phyloP scores from a whole-genome alignment of 1,140 invertebrate species.

The Spodoptera litura region DNA sequence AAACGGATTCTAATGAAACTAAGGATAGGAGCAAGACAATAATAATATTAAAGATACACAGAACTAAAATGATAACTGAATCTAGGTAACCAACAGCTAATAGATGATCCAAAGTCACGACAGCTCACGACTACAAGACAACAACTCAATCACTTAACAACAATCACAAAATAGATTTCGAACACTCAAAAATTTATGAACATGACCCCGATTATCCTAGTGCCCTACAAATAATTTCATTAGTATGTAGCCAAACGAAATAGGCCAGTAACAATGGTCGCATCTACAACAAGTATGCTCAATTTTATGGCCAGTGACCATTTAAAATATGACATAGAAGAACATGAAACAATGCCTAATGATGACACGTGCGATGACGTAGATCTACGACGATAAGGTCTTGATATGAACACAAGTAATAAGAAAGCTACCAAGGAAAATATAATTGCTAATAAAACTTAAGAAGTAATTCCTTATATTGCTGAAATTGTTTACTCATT shows the following conservation, averaged over 20 bases:
- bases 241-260: slow-evolving; percentile 5
- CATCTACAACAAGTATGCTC: slow-evolving; percentile 26
- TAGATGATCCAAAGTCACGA: too few relatives aligned
- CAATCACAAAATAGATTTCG: too few relatives aligned
- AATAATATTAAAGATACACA: too few relatives aligned
- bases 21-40: too few relatives aligned
- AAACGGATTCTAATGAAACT: too few relatives aligned
- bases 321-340: slow-evolving; percentile 44
- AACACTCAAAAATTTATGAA: too few relatives aligned
- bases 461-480: background rate
- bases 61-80: too few relatives aligned
- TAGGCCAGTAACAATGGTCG: slow-evolving; percentile 1
- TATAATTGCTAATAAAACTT: slow-evolving; percentile 12
- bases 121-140: too few relatives aligned
- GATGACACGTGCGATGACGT: slow-evolving; percentile 39
- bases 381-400: slow-evolving; percentile 1
- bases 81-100: too few relatives aligned
- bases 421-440: slow-evolving; percentile 13
- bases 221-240: slow-evolving; percentile 1
- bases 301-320: slow-evolving; percentile 37
- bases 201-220: background rate
- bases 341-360: slow-evolving; percentile 35
- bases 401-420: slow-evolving; percentile 17
- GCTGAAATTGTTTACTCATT: background rate
- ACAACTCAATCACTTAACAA: too few relatives aligned